Conservation (phyloP, 2,888 invertebrate species). For the Sinotaia quadrata region DNA sequence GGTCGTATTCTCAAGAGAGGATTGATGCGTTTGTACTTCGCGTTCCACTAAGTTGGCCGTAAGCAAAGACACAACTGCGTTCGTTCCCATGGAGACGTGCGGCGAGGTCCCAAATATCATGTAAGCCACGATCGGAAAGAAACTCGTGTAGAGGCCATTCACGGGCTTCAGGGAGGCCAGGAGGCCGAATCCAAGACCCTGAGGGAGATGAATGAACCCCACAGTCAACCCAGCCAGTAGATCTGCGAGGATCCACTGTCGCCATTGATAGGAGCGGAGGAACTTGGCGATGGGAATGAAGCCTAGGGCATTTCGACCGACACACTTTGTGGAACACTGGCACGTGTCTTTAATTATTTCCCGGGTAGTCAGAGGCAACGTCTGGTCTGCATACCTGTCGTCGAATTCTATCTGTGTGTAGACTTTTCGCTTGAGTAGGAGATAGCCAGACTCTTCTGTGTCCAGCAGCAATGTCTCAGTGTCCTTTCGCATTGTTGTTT, state of each 20-base stretch:
- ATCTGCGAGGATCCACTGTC: slow-evolving; percentile 48
- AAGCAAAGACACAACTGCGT: slow-evolving; percentile 42
- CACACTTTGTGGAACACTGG: neutral
- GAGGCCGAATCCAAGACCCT: slow-evolving; percentile 62
- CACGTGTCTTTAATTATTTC: neutral
- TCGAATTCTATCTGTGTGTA: neutral
- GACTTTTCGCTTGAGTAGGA: neutral
- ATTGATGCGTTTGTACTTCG: neutral
- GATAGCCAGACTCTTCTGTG: too few species aligned
- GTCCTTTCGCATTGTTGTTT: too few species aligned
- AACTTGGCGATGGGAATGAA: neutral
- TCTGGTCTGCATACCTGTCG: neutral
- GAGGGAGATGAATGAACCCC: slow-evolving; percentile 65
- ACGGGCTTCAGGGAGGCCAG: slow-evolving; percentile 59
- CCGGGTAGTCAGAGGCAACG: neutral
- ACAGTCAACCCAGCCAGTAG: slow-evolving; percentile 58
- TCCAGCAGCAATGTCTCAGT: too few species aligned
- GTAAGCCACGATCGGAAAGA: slow-evolving; percentile 62
- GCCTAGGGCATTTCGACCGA: neutral
- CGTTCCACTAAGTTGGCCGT: slow-evolving; percentile 26
- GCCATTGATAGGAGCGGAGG: slow-evolving; percentile 14
- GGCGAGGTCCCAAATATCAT: slow-evolving; percentile 60
- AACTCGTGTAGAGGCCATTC: slow-evolving; percentile 59
- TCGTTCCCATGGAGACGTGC: slow-evolving; percentile 61
- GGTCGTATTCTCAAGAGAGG: neutral